These are phyloP conservation scores for Sylvia atricapilla DNA, from an alignment of 2,113 vertebrate genomes.

Conservation along the genomic window DNA sequence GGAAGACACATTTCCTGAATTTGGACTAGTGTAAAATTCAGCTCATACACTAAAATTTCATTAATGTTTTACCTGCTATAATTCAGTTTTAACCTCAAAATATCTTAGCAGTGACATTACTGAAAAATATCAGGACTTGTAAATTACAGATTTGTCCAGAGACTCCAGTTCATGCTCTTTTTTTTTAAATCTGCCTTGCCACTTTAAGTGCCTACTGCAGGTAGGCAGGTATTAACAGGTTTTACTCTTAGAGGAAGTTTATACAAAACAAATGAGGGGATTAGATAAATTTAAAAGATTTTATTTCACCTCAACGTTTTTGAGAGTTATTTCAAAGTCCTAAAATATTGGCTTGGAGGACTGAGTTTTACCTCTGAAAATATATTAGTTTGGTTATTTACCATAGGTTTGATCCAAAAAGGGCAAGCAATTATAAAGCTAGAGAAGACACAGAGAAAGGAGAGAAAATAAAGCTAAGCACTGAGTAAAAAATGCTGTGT, in stretches of 20 bases:
- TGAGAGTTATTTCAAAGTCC: neutral
- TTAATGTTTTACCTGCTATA: neutral
- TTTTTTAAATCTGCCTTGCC: neutral
- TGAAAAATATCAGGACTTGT: neutral
- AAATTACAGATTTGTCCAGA: neutral
- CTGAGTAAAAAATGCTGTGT: neutral
- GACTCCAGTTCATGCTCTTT: neutral
- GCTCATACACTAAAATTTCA: neutral
- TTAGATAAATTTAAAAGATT: neutral
- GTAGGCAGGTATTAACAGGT: neutral
- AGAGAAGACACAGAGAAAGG: neutral
- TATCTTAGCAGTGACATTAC: neutral
- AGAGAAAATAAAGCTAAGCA: neutral
- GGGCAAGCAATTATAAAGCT: neutral
- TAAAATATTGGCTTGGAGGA: neutral
- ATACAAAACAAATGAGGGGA: neutral
- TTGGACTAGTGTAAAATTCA: neutral
- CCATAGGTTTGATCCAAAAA: neutral
- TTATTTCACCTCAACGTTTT: neutral
- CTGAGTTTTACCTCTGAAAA: neutral
- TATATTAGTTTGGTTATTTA: neutral
- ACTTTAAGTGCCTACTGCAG: neutral
- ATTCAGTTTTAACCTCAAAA: neutral
- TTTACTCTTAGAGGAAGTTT: neutral
- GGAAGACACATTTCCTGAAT: neutral